Conservation (phyloP, 64 coral and sea anemone species). For the Stylophora pistillata region DNA sequence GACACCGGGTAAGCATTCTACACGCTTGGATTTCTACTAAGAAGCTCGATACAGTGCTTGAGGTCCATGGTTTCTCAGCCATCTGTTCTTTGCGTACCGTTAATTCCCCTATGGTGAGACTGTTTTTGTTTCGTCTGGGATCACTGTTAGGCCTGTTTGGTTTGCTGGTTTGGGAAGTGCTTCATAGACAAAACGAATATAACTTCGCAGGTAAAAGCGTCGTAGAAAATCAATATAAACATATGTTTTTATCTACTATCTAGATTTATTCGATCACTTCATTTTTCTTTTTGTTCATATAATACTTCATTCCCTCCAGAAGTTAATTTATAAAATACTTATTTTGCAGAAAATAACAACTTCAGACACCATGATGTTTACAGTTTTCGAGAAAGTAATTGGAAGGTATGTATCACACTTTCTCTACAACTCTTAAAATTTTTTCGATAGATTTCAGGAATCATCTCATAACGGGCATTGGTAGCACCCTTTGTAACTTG, state of each 20-base stretch:
- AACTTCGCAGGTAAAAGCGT: slow-evolving; percentile 34
- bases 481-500: background rate
- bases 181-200: slow-evolving; percentile 9
- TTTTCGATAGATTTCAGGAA: background rate
- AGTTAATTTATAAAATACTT: background rate
- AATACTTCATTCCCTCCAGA: too few relatives aligned
- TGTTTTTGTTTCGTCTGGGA: slow-evolving; percentile 58
- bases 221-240: background rate
- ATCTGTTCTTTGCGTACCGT: background rate
- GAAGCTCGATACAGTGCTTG: background rate
- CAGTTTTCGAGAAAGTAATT: slow-evolving; percentile 4
- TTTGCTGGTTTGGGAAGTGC: slow-evolving; percentile 61
- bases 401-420: background rate
- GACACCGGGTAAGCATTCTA: background rate
- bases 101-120: slow-evolving; percentile 41
- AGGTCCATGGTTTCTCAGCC: background rate
- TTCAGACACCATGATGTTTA: slow-evolving; percentile 4
- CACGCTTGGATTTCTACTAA: slow-evolving; percentile 1
- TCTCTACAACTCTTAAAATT: background rate
- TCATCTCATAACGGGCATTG: background rate
- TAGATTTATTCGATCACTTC: background rate
- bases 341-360: slow-evolving; percentile 9
- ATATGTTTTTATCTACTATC: background rate
- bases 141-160: slow-evolving; percentile 41
- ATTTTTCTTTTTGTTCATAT: too few relatives aligned